Evolutionary conservation across 2,113 vertebrate species (phyloP).

Genomic region (Clarias batrachus): DNA sequence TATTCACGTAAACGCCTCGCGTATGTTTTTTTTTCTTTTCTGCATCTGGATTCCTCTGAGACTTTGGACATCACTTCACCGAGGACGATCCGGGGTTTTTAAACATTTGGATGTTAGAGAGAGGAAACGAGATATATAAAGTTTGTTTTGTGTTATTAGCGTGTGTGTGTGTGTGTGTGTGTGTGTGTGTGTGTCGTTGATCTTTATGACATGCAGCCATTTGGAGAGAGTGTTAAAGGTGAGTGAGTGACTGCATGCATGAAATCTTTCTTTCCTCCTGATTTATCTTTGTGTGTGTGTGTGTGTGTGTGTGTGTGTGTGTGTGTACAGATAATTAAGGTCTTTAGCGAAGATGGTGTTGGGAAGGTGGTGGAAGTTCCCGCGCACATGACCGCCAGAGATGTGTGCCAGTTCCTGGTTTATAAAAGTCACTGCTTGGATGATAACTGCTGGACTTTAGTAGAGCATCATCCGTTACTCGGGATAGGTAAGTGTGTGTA

Average conservation of each 20-base stretch:
- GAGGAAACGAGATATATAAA: background rate
- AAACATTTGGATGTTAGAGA: background rate
- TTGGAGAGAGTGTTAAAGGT: background rate
- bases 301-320: background rate
- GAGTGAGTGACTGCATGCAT: conserved; percentile 14
- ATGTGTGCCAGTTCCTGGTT: conserved; percentile 95
- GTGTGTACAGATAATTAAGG: conserved; percentile 86
- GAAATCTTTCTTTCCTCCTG: background rate
- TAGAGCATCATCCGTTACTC: conserved; percentile 93
- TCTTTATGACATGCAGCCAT: background rate
- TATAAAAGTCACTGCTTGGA: conserved; percentile 98
- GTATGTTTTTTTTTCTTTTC: background rate
- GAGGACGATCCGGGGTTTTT: background rate
- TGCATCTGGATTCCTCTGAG: background rate
- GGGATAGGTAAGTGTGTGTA: conserved; percentile 83
- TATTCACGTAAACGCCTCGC: background rate
- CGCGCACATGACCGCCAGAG: conserved; percentile 91
- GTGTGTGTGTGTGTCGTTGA: background rate
- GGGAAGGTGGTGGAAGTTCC: conserved; percentile 95
- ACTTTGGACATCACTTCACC: background rate
- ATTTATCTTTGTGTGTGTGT: background rate
- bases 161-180: background rate
- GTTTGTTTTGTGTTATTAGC: background rate
- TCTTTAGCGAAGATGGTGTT: conserved; percentile 95
- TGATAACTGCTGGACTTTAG: conserved; percentile 96